Conservation (phyloP, 2,797 vertebrate genomes). For the Gallinago solitaria region DNA sequence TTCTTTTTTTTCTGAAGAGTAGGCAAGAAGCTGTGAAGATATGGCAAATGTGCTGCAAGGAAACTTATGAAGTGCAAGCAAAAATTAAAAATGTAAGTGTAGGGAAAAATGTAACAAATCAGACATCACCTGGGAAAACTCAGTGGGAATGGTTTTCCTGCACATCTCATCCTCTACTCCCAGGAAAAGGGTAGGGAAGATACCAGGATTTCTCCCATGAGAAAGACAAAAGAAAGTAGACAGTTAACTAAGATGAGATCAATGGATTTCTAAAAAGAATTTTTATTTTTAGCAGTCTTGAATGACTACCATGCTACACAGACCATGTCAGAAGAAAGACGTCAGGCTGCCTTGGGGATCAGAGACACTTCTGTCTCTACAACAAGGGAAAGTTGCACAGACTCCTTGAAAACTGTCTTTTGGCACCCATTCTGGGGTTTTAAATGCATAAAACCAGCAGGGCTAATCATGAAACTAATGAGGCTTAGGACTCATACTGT, state of each 20-base stretch:
- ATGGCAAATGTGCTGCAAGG: not conserved
- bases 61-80: not conserved
- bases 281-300: not conserved
- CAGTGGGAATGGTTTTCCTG: not conserved
- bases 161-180: not conserved
- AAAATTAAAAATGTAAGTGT: not conserved
- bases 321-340: not conserved
- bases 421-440: not conserved
- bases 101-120: not conserved
- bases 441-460: not conserved
- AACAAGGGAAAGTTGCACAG: not conserved
- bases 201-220: not conserved
- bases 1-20: not conserved
- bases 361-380: not conserved
- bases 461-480: not conserved
- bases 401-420: not conserved
- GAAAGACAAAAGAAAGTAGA: not conserved
- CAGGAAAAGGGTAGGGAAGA: not conserved
- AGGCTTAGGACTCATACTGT: not conserved
- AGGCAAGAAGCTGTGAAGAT: not conserved
- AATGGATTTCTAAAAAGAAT: not conserved
- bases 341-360: not conserved
- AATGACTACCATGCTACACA: not conserved
- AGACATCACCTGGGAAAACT: not conserved
- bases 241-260: not conserved